Evolutionary conservation across 1,140 invertebrate species (phyloP).

Genomic region (Papilio machaon): DNA sequence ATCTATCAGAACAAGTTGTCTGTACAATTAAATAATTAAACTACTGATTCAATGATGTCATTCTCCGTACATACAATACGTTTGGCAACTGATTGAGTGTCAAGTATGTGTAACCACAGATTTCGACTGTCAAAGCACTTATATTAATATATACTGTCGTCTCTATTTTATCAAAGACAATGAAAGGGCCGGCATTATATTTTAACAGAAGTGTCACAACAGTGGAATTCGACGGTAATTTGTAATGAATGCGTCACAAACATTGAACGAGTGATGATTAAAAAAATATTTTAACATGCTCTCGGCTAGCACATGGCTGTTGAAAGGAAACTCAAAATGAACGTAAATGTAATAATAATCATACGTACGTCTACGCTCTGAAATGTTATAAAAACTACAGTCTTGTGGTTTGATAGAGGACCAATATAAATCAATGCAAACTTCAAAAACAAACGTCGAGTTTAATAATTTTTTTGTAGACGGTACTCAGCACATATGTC

Average conservation of each 20-base stretch:
- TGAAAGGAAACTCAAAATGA: neutral
- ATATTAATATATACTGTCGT: neutral
- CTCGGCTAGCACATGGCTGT: neutral
- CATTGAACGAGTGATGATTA: constrained; percentile 22
- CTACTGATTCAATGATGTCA: constrained; percentile 29
- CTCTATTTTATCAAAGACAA: neutral
- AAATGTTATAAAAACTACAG: no score
- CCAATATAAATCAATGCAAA: no score
- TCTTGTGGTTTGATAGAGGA: no score
- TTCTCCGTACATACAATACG: neutral
- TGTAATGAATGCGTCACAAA: constrained; percentile 33
- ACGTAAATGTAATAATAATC: neutral
- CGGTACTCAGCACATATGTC: no score
- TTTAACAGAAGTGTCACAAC: neutral
- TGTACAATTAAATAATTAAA: constrained; percentile 23
- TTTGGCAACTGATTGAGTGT: constrained; percentile 33
- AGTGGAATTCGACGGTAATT: neutral
- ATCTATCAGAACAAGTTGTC: constrained; percentile 10
- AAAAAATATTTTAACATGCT: constrained; percentile 30
- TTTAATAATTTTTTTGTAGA: no score
- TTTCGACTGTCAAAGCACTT: neutral
- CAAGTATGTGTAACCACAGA: neutral
- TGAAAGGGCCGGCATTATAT: neutral
- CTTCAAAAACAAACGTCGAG: no score
- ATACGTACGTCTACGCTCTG: no score